Base-by-base conservation (phyloP, 2,797 vertebrate species). In the Thaleichthys pacificus region DNA sequence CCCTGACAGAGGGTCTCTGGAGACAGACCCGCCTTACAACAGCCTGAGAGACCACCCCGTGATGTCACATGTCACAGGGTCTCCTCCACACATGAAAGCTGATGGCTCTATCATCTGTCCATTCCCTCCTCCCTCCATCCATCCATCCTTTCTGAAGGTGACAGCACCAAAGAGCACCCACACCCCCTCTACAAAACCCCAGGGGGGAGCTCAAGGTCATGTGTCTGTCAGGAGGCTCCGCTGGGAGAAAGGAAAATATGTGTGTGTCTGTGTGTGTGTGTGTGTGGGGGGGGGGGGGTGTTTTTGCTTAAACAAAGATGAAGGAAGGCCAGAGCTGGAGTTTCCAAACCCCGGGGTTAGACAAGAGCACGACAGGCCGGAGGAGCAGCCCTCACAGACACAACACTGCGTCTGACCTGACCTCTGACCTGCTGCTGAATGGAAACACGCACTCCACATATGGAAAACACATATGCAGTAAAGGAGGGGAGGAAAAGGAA, bases 41-140 rank as follows among this genome's bases (percentile, higher is more conserved):
- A 58, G 68, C 30, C 47, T 80, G 81, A 80, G 81, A 79, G 70
- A 83, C 47, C 58, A 73, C 71, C 74, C 66, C 15, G 71, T 81
- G 77, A 86, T 82, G 85, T 86, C 81, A 85, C 84, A 82, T 85
- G 79, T 85, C 83, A 82, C 70, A 61, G 68, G 62, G 56, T 81
- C 71, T 71, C 72, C 71, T 77, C 81, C 77, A 42, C 64, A 79
- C 83, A 61, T 81, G 79, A 83, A 85, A 82, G 86, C 81, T 90
- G 87, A 91, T 85, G 84, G 75, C 86, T 91, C 86, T 82, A 91
- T 91, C 87, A 86, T 89, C 80, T 84, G 85, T 85, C 82, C 78
- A 75, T 84, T n/a, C 35, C 76, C 80, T 85, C 84, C 88, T 79
- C 85, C 84, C 85, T 49, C 19, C 82, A 87, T 89, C 85, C 79